Conservation (phyloP, 2,113 vertebrate genomes). For the Trogon melanurus region DNA sequence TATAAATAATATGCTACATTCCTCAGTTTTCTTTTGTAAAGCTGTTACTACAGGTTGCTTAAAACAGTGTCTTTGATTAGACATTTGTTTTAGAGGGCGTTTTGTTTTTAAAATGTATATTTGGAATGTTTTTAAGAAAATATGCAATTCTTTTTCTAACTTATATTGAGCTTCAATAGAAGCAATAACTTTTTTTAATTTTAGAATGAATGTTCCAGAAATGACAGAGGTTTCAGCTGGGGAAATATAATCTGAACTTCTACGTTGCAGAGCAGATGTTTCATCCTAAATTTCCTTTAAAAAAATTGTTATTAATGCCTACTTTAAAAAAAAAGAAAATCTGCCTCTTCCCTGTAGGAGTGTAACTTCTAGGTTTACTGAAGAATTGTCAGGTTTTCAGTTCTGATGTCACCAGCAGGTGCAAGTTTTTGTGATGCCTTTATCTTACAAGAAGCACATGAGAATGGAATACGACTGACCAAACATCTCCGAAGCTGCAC, state of each 20-base stretch:
- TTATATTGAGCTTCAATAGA: constrained; percentile 53
- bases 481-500: constrained; percentile 32
- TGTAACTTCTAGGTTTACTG: constrained; percentile 26
- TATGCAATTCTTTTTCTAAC: constrained; percentile 70
- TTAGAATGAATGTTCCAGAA: constrained; percentile 54
- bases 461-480: constrained; percentile 43
- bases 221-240: constrained; percentile 36
- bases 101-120: constrained; percentile 56
- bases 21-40: constrained; percentile 40
- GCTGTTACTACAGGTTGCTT: constrained; percentile 47
- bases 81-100: constrained; percentile 41
- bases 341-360: constrained; percentile 25
- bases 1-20: constrained; percentile 51
- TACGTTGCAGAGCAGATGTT: constrained; percentile 34
- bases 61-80: constrained; percentile 44
- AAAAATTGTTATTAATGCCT: constrained; percentile 9
- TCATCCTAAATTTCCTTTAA: not conserved
- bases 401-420: constrained; percentile 62
- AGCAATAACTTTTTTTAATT: constrained; percentile 59
- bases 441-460: constrained; percentile 59
- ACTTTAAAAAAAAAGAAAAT: not conserved
- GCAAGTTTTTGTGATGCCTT: constrained; percentile 59
- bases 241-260: constrained; percentile 13
- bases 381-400: constrained; percentile 40
- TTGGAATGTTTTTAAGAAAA: constrained; percentile 64